These are phyloP conservation scores for Eleginops maclovinus DNA, from an alignment of 2,113 vertebrate genomes.

Conservation along the genomic window DNA sequence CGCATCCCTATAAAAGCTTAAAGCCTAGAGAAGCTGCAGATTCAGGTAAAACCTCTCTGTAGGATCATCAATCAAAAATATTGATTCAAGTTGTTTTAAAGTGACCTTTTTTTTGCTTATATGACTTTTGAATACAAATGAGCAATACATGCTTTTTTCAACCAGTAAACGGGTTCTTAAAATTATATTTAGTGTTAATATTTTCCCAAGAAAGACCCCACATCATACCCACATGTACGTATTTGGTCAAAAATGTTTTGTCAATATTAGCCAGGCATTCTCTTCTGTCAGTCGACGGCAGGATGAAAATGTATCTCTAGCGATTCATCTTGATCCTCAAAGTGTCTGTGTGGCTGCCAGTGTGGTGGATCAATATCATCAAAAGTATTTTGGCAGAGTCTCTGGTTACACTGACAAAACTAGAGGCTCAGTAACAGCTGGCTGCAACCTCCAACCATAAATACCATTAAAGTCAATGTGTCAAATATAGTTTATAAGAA, in stretches of 20 bases:
- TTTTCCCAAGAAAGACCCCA: not conserved
- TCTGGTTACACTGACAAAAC: slow-evolving; percentile 41
- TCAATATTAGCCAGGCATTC: not conserved
- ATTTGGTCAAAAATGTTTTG: not conserved
- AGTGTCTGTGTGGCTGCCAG: slow-evolving; percentile 1
- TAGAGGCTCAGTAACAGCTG: slow-evolving; percentile 39
- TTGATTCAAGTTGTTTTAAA: not conserved
- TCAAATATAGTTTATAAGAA: not conserved
- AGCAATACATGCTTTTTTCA: not conserved
- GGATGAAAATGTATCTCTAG: not conserved
- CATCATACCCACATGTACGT: not conserved
- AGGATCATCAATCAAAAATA: not conserved
- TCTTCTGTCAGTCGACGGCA: not conserved
- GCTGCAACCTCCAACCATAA: slow-evolving; percentile 33
- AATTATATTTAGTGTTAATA: not conserved
- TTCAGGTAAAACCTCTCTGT: not conserved
- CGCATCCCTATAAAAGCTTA: no score
- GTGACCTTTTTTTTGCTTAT: not conserved
- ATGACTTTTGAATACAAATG: not conserved
- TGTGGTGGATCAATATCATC: slow-evolving; percentile 33
- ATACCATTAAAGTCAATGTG: slow-evolving; percentile 14
- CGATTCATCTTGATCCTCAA: not conserved
- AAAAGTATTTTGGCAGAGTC: slow-evolving; percentile 19
- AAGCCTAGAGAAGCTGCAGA: not conserved
- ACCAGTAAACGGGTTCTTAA: no score